phyloP scores from a whole-genome alignment of 1,140 invertebrate genomes.

The Orius laevigatus region DNA sequence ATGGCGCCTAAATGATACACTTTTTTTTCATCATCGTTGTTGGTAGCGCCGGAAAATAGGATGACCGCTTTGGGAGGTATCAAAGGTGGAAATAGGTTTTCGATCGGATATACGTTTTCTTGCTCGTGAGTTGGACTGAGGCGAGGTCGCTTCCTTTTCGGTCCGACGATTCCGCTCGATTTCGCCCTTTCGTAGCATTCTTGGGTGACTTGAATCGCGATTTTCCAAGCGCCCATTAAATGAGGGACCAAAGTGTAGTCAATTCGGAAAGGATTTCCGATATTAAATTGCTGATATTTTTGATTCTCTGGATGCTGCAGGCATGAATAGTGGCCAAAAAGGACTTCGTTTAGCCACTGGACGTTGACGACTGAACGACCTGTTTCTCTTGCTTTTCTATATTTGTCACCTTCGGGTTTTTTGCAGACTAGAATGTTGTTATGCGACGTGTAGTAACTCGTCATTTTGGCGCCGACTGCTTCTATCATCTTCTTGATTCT shows the following conservation, averaged over 20 bases:
- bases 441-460: conserved; percentile 36
- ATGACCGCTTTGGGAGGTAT: conserved; percentile 28
- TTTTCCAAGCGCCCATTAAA: conserved; percentile 91
- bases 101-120: conserved; percentile 18
- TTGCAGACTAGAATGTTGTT: conserved; percentile 39
- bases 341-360: conserved; percentile 83
- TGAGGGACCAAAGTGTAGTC: conserved; percentile 73
- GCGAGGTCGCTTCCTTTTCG: conserved; percentile 37
- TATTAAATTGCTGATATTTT: conserved; percentile 75
- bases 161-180: conserved; percentile 28
- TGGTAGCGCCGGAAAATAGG: conserved; percentile 28
- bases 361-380: conserved; percentile 71
- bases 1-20: conserved; percentile 59
- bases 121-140: conserved; percentile 20
- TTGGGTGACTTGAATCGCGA: conserved; percentile 74
- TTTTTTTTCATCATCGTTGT: conserved; percentile 31
- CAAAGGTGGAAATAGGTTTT: not conserved
- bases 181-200: conserved; percentile 68
- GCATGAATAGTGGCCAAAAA: conserved; percentile 73
- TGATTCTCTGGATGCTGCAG: conserved; percentile 61
- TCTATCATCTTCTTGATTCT: conserved; percentile 72
- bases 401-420: conserved; percentile 71
- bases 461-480: conserved; percentile 68
- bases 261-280: conserved; percentile 65
- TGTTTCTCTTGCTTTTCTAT: conserved; percentile 80